Percentiles rank a stretch among this genome's conserved stretches.
These are phyloP conservation scores for Oscheius sp. DNA, from an alignment of 2,888 invertebrate genomes.

Conservation along the genomic window DNA sequence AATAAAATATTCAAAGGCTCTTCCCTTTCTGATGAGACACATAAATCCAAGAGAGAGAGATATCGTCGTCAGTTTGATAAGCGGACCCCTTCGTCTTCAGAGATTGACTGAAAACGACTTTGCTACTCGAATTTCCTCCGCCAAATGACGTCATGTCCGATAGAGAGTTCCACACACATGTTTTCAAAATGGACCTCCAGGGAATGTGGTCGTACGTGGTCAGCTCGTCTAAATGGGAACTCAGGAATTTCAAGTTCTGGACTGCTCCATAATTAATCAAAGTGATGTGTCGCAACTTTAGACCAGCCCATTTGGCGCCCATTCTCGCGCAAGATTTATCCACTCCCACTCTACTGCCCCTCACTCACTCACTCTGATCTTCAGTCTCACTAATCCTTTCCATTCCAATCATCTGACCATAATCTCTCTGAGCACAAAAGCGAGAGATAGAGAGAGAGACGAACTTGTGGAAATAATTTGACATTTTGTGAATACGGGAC, in stretches of 20 bases:
- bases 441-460: not conserved
- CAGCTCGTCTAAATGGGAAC: not conserved
- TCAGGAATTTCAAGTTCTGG: not conserved
- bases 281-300: not conserved
- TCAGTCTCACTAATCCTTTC: not conserved
- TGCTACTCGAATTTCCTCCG: not conserved
- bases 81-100: not conserved
- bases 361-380: no score
- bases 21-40: not conserved
- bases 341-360: no score
- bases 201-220: not conserved
- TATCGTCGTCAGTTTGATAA: no score
- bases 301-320: no score
- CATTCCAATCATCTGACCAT: not conserved
- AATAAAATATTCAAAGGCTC: not conserved
- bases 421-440: not conserved
- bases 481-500: not conserved
- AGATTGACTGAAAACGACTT: not conserved
- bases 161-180: not conserved
- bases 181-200: constrained; percentile 1
- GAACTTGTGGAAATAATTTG: not conserved
- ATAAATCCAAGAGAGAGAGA: no score
- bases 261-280: not conserved
- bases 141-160: not conserved
- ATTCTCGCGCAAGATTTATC: no score